A percentile compares a stretch with the other conserved stretches of the same genome.
phyloP scores from a whole-genome alignment of 2,888 invertebrate genomes.

The Hyles lineata region DNA sequence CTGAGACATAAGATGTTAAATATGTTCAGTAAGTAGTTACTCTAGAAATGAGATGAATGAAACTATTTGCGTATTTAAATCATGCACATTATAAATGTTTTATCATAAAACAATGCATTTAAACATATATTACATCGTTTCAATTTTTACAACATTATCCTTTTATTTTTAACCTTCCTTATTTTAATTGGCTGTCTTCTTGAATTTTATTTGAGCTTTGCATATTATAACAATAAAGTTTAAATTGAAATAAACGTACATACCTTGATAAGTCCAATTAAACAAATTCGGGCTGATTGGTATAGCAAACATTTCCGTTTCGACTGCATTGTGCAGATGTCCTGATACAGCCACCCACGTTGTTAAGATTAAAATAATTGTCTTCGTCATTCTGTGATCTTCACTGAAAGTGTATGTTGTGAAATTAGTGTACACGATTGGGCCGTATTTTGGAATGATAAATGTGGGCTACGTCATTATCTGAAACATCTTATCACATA shows the following conservation, averaged over 20 bases:
- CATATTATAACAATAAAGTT: not conserved
- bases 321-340: constrained; percentile 82
- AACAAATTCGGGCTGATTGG: constrained; percentile 91
- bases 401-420: constrained; percentile 53
- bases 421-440: not conserved
- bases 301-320: constrained; percentile 91
- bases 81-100: too few species aligned
- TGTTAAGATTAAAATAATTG: constrained; percentile 44
- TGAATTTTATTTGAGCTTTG: too few species aligned
- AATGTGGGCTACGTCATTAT: too few species aligned
- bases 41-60: too few species aligned
- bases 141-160: too few species aligned
- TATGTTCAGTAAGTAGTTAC: too few species aligned
- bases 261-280: constrained; percentile 91
- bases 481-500: not conserved
- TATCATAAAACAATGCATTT: too few species aligned
- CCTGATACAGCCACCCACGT: constrained; percentile 45
- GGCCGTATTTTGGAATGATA: not conserved
- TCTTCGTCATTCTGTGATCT: constrained; percentile 37
- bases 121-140: too few species aligned
- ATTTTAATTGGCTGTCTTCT: too few species aligned
- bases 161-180: too few species aligned
- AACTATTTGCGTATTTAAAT: too few species aligned
- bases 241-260: not conserved
- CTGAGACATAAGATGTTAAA: too few species aligned